Base-by-base conservation (phyloP, 1,140 invertebrate species). In the Calephelis virginiensis region DNA sequence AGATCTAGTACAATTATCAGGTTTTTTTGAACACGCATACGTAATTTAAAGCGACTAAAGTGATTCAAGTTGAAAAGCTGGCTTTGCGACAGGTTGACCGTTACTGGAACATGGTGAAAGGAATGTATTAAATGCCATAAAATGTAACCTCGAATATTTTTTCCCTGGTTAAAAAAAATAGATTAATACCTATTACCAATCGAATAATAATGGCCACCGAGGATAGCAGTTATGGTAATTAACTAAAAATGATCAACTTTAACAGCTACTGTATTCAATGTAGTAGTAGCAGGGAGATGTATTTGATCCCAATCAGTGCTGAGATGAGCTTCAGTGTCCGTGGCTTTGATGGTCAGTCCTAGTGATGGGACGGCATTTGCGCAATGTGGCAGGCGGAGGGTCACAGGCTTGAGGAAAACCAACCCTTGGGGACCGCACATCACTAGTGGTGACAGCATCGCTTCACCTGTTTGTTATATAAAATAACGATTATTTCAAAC, bases 341-440 rank as follows among this genome's bases (percentile, higher is more conserved):
- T 96, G 6, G 96, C 96, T 82, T 97, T 97, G 28, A 96, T 92
- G 6, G 94, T 94, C 45, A 95, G 92, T 53, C 94, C 93, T 72
- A 95, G 91, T 13, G 94, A 95, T 37, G 95, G 93, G 17, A 95
- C 93, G 10, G 94, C 94, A 79, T 94, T 95, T 68, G 94, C 94
- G 86, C 94, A 95, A 82, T 96, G 95, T 70, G 95, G 95, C 81
- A 96, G 94, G 50, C 95, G 93, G 38, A 99, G 92, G 80, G 98
- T 97, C 71, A 99, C 96, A 14, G 97, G 97, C 75, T 94, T 94
- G 40, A 94, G 87, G 91, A 99, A 99, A 84, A 96, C 94, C 64
- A 98, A 93, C 64, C 97, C 97, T 92, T 97, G 96, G 10, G 98
- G 98, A 62, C 98, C 98, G 92, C 97, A 98, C 95, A 98, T 97